Base-by-base conservation (phyloP, 2,797 vertebrate genomes). In the Falco cherrug region DNA sequence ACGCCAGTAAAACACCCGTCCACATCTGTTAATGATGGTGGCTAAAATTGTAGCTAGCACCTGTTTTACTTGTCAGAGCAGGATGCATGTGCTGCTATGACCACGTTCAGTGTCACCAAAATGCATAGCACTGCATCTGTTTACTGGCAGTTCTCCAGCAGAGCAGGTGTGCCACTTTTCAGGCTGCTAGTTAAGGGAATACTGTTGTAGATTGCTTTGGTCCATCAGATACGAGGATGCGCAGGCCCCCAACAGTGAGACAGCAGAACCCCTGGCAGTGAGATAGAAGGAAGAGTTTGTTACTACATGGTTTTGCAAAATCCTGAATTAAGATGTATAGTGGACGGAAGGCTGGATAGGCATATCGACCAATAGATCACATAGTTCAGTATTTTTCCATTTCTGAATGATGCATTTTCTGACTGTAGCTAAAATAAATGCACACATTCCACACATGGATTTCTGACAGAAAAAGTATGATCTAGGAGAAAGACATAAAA, bases 111-210 rank as follows among this genome's bases (percentile, higher is more conserved):
- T 11, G 54, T 9, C 65, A 37, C 76, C 16, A 75, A 53, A 71
- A 77, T 22, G 71, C 68, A 54, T 11, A 54, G 59, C 39, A 3
- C 78, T 64, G 77, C 90, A 50, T 68, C 71, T 94, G 74, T 24
- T 70, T 16, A 0, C 63, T 95, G 94, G 95, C 87, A 67, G 59
- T 7, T 37, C 39, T 91, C 93, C 96, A 96, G 54, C 22, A 86
- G 85, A 93, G 74, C 89, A 96, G 87, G 35, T 95, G 90, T 87
- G 85, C 35, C 15, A 7, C 70, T 86, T 59, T 39, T 24, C 80
- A 82, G 73, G 31, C 45, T 82, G 35, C 63, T 37, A 7, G 20
- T 20, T 69, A 41, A 68, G 76, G 63, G 70, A 95, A 67, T 57
- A 5, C 24, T 54, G 12, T 0, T 71, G 79, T 35, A 31, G 53